These are phyloP conservation scores for Falco punctatus DNA, from an alignment of 2,113 vertebrate species.

Conservation along the genomic window DNA sequence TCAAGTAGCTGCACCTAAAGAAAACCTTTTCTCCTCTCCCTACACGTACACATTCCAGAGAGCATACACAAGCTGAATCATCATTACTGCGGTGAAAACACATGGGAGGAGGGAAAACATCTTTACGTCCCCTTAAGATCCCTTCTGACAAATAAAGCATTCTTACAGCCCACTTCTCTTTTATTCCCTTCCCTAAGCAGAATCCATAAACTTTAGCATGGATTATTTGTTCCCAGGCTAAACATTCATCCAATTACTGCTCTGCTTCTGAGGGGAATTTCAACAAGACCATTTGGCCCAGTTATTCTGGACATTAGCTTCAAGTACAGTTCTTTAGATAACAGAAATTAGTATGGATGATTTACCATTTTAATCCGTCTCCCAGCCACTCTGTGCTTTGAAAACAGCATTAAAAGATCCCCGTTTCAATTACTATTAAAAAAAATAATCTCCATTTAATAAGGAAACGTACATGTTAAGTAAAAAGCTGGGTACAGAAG, in stretches of 20 bases:
- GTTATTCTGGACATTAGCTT: neutral
- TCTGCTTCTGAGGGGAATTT: neutral
- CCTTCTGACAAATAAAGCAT: slow-evolving; percentile 9
- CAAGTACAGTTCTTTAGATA: neutral
- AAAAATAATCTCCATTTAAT: neutral
- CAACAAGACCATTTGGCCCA: slow-evolving; percentile 8
- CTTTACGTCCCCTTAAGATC: neutral
- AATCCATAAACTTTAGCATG: neutral
- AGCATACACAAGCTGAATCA: slow-evolving; percentile 1
- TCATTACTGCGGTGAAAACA: neutral
- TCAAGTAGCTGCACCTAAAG: neutral
- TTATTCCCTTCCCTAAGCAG: neutral
- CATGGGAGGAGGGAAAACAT: slow-evolving; percentile 1
- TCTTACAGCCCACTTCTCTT: neutral
- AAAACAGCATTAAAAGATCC: neutral
- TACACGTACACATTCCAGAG: neutral
- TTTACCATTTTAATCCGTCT: neutral
- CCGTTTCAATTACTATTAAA: neutral
- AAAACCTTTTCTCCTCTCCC: neutral
- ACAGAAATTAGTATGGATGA: slow-evolving; percentile 40
- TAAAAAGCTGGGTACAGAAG: slow-evolving; percentile 12
- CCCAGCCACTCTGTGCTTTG: neutral
- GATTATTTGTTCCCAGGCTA: slow-evolving; percentile 24
- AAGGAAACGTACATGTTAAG: neutral
- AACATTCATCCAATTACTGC: neutral